Percentiles rank a stretch among this genome's conserved stretches.
Conservation (phyloP, 2,797 vertebrate genomes). For the Geotrypetes seraphini region DNA sequence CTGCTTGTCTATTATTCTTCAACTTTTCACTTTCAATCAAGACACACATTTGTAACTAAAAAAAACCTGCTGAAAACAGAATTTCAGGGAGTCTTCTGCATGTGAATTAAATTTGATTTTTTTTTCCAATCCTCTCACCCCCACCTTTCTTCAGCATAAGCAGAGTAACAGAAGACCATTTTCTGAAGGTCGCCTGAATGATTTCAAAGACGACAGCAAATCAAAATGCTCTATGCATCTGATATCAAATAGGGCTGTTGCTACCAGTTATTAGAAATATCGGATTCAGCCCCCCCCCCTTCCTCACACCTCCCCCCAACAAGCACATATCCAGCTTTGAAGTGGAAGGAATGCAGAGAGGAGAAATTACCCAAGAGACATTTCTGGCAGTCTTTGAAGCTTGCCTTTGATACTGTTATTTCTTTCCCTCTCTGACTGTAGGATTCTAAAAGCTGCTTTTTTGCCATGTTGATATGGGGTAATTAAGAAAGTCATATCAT, state of each 20-base stretch:
- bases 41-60: conserved; percentile 45
- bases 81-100: conserved; percentile 38
- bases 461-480: conserved; percentile 51
- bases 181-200: conserved; percentile 80
- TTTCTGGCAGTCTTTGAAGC: conserved; percentile 92
- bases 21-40: conserved; percentile 55
- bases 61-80: conserved; percentile 54
- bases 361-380: conserved; percentile 93
- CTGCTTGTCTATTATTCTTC: conserved; percentile 44
- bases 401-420: conserved; percentile 85
- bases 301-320: conserved; percentile 50
- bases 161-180: conserved; percentile 46
- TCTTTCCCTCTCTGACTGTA: conserved; percentile 56
- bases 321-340: conserved; percentile 79
- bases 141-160: conserved; percentile 24
- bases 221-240: conserved; percentile 89
- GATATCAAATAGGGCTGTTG: conserved; percentile 90
- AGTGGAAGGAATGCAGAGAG: conserved; percentile 84
- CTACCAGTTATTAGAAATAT: conserved; percentile 96
- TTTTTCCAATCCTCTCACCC: conserved; percentile 20
- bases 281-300: conserved; percentile 55
- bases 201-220: conserved; percentile 92
- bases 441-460: conserved; percentile 52
- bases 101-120: conserved; percentile 23
- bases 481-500: conserved; percentile 60